Conservation (phyloP, 2,888 invertebrate genomes). For the Hipparchia sbordonii region DNA sequence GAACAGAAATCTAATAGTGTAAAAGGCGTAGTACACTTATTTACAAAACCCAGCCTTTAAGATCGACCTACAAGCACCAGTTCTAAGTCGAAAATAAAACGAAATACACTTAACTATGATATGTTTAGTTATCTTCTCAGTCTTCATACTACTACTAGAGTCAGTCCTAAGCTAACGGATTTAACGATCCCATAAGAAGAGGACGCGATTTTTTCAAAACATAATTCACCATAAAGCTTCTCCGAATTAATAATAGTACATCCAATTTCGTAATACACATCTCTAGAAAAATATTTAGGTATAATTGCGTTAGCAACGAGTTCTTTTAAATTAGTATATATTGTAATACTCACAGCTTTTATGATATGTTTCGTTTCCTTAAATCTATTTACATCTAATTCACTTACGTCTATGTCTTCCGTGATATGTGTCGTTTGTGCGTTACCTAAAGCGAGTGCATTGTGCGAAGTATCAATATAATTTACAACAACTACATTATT, state of each 20-base stretch:
- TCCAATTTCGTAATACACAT: conserved; percentile 78
- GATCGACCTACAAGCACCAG: conserved; percentile 83
- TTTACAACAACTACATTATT: conserved; percentile 63
- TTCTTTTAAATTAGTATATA: conserved; percentile 78
- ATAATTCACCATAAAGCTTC: conserved; percentile 75
- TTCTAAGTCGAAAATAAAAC: conserved; percentile 80
- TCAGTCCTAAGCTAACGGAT: conserved; percentile 81
- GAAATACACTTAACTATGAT: conserved; percentile 78
- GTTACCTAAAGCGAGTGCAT: conserved; percentile 75
- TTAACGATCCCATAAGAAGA: conserved; percentile 79
- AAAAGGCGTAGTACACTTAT: conserved; percentile 77
- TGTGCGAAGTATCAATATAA: conserved; percentile 60
- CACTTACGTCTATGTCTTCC: conserved; percentile 59
- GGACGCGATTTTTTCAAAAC: conserved; percentile 80
- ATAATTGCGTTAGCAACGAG: conserved; percentile 77
- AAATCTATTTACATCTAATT: conserved; percentile 69
- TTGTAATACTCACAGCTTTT: conserved; percentile 82
- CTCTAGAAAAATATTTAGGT: conserved; percentile 83
- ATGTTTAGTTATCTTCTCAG: conserved; percentile 80
- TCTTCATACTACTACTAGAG: conserved; percentile 81
- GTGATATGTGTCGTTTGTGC: conserved; percentile 69
- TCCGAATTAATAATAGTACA: conserved; percentile 66
- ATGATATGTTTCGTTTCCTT: conserved; percentile 79
- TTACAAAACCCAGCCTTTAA: conserved; percentile 82
- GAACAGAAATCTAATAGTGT: conserved; percentile 65